phyloP scores from a whole-genome alignment of 2,797 vertebrate species.

The Oreortyx pictus region DNA sequence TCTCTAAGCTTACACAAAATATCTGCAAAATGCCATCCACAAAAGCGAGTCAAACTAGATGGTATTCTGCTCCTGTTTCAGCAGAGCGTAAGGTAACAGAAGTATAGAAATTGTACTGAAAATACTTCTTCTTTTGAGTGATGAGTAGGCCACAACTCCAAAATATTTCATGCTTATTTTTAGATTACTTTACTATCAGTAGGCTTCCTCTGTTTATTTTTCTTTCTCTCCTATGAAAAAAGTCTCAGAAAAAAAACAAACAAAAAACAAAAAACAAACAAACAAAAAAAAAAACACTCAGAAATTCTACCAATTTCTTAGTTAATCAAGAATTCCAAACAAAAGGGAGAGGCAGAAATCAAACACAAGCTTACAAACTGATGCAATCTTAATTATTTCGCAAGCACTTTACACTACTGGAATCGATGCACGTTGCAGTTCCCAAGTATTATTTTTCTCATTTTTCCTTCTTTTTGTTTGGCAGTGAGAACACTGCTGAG shows the following conservation, averaged over 20 bases:
- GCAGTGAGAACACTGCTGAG: not conserved
- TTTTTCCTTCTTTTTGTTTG: not conserved
- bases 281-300: not conserved
- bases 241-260: too few species aligned
- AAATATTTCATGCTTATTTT: not conserved
- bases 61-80: not conserved
- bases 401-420: not conserved
- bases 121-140: not conserved
- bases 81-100: not conserved
- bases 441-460: not conserved
- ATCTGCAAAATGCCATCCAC: not conserved
- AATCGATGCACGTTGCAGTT: not conserved
- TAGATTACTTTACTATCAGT: not conserved
- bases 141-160: not conserved
- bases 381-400: not conserved
- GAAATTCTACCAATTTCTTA: not conserved
- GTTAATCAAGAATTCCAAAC: not conserved
- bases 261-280: too few species aligned
- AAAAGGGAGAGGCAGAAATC: not conserved
- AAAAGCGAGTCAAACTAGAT: not conserved
- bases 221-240: not conserved
- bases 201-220: accelerated
- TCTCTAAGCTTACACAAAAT: not conserved
- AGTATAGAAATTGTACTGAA: not conserved
- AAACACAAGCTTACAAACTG: not conserved